phyloP scores from a whole-genome alignment of 2,797 vertebrate genomes.

The Clarias platycephalus region DNA sequence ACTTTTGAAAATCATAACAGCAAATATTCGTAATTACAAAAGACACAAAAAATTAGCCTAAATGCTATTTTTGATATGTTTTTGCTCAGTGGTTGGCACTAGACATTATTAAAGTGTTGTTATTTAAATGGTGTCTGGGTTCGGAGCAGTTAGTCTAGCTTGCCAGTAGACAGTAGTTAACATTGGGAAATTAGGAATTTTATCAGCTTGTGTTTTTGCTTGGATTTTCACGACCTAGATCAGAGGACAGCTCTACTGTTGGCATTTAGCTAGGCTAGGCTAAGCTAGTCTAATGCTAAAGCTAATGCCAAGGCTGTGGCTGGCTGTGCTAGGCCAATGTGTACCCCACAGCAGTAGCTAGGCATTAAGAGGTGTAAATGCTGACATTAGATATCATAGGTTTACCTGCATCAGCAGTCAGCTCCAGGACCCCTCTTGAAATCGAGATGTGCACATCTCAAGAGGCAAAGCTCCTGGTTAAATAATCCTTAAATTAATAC shows the following conservation, averaged over 20 bases:
- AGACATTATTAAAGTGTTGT: constrained; percentile 16
- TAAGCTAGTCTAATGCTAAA: constrained; percentile 38
- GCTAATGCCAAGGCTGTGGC: constrained; percentile 33
- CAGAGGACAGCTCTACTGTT: constrained; percentile 34
- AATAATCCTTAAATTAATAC: constrained; percentile 72
- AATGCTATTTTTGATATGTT: not conserved
- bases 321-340: constrained; percentile 40
- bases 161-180: constrained; percentile 7
- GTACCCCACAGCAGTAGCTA: constrained; percentile 39
- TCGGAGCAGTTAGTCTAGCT: constrained; percentile 33
- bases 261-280: constrained; percentile 28
- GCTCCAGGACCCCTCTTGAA: constrained; percentile 66
- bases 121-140: constrained; percentile 18
- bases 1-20: not conserved
- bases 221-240: constrained; percentile 15
- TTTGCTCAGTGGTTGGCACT: constrained; percentile 34
- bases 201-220: constrained; percentile 9
- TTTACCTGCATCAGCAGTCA: constrained; percentile 66
- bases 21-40: not conserved
- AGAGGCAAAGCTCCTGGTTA: constrained; percentile 66
- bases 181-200: constrained; percentile 5
- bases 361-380: constrained; percentile 64
- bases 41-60: not conserved
- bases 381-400: constrained; percentile 66
- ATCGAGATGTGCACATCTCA: constrained; percentile 70